Evolutionary conservation across 2,113 vertebrate genomes (phyloP).

Genomic region (Percina caprodes): DNA sequence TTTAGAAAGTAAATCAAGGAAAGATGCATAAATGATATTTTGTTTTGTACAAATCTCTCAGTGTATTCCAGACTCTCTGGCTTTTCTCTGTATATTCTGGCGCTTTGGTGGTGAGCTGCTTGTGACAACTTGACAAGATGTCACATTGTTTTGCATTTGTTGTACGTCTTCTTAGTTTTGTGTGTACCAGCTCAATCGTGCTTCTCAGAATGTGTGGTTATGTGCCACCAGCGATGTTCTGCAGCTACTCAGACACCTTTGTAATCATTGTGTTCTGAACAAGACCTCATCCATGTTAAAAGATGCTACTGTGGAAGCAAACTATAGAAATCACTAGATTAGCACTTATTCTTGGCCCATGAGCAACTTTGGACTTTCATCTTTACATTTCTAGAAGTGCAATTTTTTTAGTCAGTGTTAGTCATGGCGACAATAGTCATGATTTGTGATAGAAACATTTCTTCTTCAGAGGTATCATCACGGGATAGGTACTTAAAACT

Average conservation of each 20-base stretch:
- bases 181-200: conserved; percentile 41
- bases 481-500: conserved; percentile 54
- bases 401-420: conserved; percentile 62
- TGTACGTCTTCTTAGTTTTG: conserved; percentile 23
- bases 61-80: conserved; percentile 50
- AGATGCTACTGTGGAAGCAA: conserved; percentile 37
- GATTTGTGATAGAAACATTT: conserved; percentile 51
- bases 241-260: conserved; percentile 45
- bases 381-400: conserved; percentile 66
- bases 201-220: conserved; percentile 49
- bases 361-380: conserved; percentile 37
- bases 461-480: conserved; percentile 51
- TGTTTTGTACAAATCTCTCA: conserved; percentile 55
- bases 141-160: conserved; percentile 54
- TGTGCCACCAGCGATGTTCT: conserved; percentile 54
- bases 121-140: conserved; percentile 38
- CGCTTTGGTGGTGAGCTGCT: conserved; percentile 72
- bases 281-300: conserved; percentile 49
- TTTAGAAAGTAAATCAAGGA: conserved; percentile 44
- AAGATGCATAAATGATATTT: conserved; percentile 55
- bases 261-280: conserved; percentile 39
- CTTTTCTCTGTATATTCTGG: conserved; percentile 58
- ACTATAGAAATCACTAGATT: conserved; percentile 43
- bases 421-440: conserved; percentile 28
- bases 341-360: conserved; percentile 40